These are phyloP conservation scores for Anhinga rufa DNA, from an alignment of 2,113 vertebrate species.

Conservation along the genomic window DNA sequence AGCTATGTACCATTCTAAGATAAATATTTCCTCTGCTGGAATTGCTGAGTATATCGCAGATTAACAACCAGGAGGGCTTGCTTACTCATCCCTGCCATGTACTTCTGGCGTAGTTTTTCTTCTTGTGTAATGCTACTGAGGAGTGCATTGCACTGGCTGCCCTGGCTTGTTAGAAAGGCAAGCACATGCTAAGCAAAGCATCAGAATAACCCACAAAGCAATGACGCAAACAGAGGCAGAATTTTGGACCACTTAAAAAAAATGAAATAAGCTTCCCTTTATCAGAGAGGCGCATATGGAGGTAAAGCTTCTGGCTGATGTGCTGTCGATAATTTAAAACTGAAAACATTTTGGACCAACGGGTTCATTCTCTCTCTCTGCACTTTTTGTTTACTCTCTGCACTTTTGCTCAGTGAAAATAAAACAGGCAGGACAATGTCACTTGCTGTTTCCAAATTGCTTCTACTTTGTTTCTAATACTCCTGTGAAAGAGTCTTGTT, in stretches of 20 bases:
- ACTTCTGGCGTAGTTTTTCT: not conserved
- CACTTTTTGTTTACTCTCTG: not conserved
- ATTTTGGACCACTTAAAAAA: not conserved
- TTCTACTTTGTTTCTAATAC: not conserved
- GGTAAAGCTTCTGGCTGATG: not conserved
- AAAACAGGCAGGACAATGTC: not conserved
- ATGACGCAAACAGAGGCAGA: not conserved
- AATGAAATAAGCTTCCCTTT: not conserved
- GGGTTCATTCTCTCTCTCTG: not conserved
- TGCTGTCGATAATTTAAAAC: not conserved
- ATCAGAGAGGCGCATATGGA: not conserved
- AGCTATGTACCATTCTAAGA: conserved; percentile 1
- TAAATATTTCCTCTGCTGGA: conserved; percentile 46
- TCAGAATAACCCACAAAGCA: not conserved
- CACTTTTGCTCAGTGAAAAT: not conserved
- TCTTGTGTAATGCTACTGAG: not conserved
- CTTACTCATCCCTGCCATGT: conserved; percentile 10
- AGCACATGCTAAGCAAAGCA: not conserved
- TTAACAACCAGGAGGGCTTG: not conserved
- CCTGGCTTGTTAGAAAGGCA: not conserved
- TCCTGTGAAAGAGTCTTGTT: not conserved
- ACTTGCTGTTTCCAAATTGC: not conserved
- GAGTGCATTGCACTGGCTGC: not conserved
- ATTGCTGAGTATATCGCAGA: not conserved
- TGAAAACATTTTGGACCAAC: not conserved